A percentile compares a stretch with the other conserved stretches of the same genome.
Evolutionary conservation across 2,797 vertebrate species (phyloP).

Genomic region (Lemur catta): DNA sequence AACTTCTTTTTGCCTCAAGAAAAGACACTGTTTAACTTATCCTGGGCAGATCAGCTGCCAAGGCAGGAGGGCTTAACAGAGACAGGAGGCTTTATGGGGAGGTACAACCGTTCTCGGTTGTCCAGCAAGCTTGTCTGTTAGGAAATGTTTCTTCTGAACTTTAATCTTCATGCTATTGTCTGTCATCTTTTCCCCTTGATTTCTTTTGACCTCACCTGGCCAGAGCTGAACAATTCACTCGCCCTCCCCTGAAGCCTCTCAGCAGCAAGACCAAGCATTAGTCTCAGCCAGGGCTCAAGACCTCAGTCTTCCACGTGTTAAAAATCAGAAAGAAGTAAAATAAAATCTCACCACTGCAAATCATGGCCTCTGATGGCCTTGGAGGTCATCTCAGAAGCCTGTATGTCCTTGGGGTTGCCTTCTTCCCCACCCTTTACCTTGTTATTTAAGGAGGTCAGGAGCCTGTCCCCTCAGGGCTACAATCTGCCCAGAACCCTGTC

Average conservation of each 20-base stretch:
- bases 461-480: fast-evolving
- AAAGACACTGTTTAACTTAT: background rate
- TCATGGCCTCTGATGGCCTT: no score
- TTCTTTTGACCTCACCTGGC: background rate
- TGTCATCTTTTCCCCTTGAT: fast-evolving
- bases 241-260: fast-evolving
- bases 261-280: no score
- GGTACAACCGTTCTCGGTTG: fast-evolving
- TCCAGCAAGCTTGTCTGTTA: background rate
- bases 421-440: fast-evolving
- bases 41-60: background rate
- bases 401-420: fast-evolving
- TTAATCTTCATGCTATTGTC: background rate
- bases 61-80: background rate
- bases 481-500: fast-evolving
- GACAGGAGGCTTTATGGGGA: fast-evolving
- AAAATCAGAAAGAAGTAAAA: background rate
- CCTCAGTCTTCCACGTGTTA: fast-evolving
- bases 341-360: background rate
- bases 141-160: background rate
- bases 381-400: fast-evolving
- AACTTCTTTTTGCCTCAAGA: background rate
- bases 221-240: background rate
- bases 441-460: no score
- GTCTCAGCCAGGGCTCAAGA: no score